Base-by-base conservation (phyloP, 2,888 invertebrate species). In the Calliphora vomitoria region DNA sequence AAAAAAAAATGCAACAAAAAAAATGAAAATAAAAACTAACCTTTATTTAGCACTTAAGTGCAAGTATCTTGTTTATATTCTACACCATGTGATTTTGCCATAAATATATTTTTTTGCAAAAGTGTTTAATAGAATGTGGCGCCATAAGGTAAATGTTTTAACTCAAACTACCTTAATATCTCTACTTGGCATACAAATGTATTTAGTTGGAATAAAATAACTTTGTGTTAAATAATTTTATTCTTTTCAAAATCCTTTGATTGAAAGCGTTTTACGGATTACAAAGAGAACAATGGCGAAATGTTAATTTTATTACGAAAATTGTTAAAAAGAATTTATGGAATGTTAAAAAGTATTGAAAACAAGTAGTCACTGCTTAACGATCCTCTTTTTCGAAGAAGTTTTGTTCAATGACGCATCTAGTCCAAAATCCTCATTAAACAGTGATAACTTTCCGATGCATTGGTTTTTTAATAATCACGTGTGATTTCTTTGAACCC, bases 101-200 rank as follows among this genome's bases (percentile, higher is more conserved):
- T 18, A 55, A 20, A 20, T 15, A 20, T 74, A 53, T 25, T 25
- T 25, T 69, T 75, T 69, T 71, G 3, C 31, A 50, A 62, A 75
- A 79, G 58, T 80, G 64, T 82, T 81, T 66, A 71, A 81, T 81
- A 50, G 47, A 87, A 85, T 82, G 62, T 87, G 87, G 87, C 87
- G 87, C 87, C 85, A 85, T 44, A 41, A 74, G 31, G 55, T 50
- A 38, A 78, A 79, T 79, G 11, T 20, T 76, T 85, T 55, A 62
- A 11, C 41, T 18, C 50, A 74, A 53, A 1, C 60, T 66, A n/a
- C 6, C 50, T 50, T 50, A n/a, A n/a, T 15, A 5, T 35, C 53
- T 38, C 38, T 50, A 50, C 10, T 50, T 80, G 25, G 38, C 66
- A 79, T 79, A 68, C 60, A 74, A 74, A 74, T 74, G 66, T 20